Conservation (phyloP, 2,797 vertebrate species). For the Ceyx erithaca region DNA sequence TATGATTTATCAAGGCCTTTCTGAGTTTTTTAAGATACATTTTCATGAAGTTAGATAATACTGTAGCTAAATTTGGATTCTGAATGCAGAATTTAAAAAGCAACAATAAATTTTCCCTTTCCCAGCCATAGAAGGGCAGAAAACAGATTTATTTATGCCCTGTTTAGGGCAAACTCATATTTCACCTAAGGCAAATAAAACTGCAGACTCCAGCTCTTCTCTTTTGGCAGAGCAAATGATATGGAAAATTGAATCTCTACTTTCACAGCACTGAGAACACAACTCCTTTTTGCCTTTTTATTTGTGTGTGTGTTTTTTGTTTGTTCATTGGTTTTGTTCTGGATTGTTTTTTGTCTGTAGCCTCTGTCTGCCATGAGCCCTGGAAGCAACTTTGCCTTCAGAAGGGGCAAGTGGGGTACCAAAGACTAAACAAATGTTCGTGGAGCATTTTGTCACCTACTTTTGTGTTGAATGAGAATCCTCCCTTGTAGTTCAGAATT, state of each 20-base stretch:
- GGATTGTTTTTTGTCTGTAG: not conserved
- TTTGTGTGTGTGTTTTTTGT: not conserved
- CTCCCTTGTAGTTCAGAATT: not conserved
- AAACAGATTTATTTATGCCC: slow-evolving; percentile 42
- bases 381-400: not conserved
- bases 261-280: not conserved
- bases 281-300: not conserved
- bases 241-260: slow-evolving; percentile 37
- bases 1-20: not conserved
- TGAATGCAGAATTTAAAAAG: slow-evolving; percentile 13
- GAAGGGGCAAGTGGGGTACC: not conserved
- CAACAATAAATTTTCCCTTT: slow-evolving; percentile 32
- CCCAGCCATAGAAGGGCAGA: not conserved
- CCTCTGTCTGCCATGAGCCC: not conserved
- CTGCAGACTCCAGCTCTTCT: slow-evolving; percentile 13
- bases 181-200: slow-evolving; percentile 31
- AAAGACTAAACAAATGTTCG: not conserved
- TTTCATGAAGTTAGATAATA: slow-evolving; percentile 1
- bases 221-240: slow-evolving; percentile 18
- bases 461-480: not conserved
- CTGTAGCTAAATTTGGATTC: slow-evolving; percentile 37
- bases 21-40: slow-evolving; percentile 8
- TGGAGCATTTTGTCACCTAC: not conserved
- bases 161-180: slow-evolving; percentile 19
- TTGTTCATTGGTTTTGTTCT: not conserved